Base-by-base conservation (phyloP, 2,113 vertebrate genomes). In the Glaucidium brasilianum region DNA sequence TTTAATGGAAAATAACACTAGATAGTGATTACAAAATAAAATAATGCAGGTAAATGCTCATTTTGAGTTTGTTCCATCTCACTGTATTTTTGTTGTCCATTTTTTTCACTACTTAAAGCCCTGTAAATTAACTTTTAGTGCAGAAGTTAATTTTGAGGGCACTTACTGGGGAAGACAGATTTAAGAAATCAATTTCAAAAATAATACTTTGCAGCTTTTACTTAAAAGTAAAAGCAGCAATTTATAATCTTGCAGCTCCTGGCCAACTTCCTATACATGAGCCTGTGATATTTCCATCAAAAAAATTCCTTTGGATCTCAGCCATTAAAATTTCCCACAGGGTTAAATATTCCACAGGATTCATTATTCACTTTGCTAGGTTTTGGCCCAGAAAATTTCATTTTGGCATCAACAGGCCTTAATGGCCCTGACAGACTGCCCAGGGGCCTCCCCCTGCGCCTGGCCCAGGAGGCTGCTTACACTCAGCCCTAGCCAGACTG, bases 361-460 rank as follows among this genome's bases (percentile, higher is more conserved):
- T 93, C 64, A 37, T 14, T 55, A 53, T 62, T n/a, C 9, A 4
- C 29, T 84, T 84, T 74, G 26, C n/a, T 35, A 12, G 13, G 1
- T 84, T 66, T 47, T 39, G 35, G 15, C 53, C 12, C 26, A 12
- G 45, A 29, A 21, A 43, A 16, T 76, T 39, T 35, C 1, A 0
- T 58, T 82, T n/a, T 92, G 74, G 30, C 41, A 49, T 49, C 43
- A 41, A 1, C 0, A 4, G 53, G 10, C 4, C 1, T 15, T 41
- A 37, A 47, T 32, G 62, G n/a, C 22, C 58, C 41, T n/a, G 29
- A 5, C 2, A 15, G 29, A 29, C 21, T 66, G 43, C 29, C 39
- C 1, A 10, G 4, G 39, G 29, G 2, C 52, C n/a, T 49, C 5
- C 26, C 25, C 22, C 6, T 0, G 0, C 20, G 3, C 13, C 2